Evolutionary conservation across 2,888 invertebrate genomes (phyloP).

Genomic region (Hesperia comma): DNA sequence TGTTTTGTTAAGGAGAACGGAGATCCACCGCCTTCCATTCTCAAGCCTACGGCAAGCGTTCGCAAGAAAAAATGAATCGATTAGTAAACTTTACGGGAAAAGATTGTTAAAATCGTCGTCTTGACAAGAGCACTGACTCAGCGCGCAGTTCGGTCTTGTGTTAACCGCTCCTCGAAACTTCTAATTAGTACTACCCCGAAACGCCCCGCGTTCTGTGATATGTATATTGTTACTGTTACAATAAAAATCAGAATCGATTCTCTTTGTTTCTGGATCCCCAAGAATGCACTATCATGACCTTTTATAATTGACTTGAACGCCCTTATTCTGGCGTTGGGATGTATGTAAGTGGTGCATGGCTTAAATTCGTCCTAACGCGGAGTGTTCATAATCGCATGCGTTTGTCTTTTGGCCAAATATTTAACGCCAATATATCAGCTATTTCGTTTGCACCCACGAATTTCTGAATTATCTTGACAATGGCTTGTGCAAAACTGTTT

Average conservation of each 20-base stretch:
- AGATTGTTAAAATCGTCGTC: slow-evolving; percentile 57
- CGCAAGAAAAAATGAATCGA: slow-evolving; percentile 79
- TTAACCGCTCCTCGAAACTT: slow-evolving; percentile 68
- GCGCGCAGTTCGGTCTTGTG: slow-evolving; percentile 61
- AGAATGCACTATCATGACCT: slow-evolving; percentile 48
- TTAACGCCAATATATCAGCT: slow-evolving; percentile 44
- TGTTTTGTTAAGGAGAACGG: slow-evolving; percentile 86
- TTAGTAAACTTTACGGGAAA: slow-evolving; percentile 55
- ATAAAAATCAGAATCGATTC: slow-evolving; percentile 74
- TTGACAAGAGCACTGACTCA: slow-evolving; percentile 65
- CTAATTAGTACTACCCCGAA: slow-evolving; percentile 71
- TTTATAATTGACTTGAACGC: slow-evolving; percentile 49
- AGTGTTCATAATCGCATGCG: slow-evolving; percentile 73
- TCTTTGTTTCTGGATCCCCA: slow-evolving; percentile 67
- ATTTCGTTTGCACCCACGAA: slow-evolving; percentile 58
- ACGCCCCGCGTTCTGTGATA: slow-evolving; percentile 84
- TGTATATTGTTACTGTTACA: slow-evolving; percentile 83
- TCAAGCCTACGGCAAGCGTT: slow-evolving; percentile 80
- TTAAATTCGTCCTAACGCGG: slow-evolving; percentile 55
- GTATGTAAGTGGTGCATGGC: slow-evolving; percentile 80
- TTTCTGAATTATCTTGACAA: slow-evolving; percentile 33
- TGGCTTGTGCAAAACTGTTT: slow-evolving; percentile 33
- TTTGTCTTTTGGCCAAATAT: slow-evolving; percentile 62
- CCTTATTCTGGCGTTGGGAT: slow-evolving; percentile 63
- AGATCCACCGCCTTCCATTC: slow-evolving; percentile 80